These are phyloP conservation scores for Trochalopteron elliotii DNA, from an alignment of 2,113 vertebrate species.

Conservation along the genomic window DNA sequence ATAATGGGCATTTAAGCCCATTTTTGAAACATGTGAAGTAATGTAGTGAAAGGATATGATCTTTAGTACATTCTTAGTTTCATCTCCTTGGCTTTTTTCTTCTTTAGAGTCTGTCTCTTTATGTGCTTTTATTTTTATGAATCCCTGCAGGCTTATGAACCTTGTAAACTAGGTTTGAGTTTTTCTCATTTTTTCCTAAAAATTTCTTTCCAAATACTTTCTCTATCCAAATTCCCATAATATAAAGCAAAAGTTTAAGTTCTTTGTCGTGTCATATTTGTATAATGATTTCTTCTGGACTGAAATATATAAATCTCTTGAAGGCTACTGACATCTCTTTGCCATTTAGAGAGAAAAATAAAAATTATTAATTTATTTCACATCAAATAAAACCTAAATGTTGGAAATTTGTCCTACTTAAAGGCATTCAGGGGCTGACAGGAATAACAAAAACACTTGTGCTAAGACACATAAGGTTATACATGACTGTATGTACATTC, in stretches of 20 bases:
- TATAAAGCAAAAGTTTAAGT: background rate
- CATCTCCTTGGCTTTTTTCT: background rate
- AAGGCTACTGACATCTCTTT: background rate
- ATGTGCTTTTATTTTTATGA: slow-evolving; percentile 39
- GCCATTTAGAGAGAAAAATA: background rate
- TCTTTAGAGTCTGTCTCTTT: background rate
- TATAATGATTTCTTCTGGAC: background rate
- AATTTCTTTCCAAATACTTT: background rate
- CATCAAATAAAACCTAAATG: background rate
- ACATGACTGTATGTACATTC: background rate
- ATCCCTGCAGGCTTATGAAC: background rate
- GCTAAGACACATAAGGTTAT: background rate
- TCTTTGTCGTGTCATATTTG: background rate
- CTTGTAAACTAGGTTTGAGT: background rate
- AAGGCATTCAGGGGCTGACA: background rate
- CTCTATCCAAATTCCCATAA: background rate
- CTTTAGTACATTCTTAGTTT: background rate
- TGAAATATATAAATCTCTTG: background rate
- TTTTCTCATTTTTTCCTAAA: slow-evolving; percentile 28
- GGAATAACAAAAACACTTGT: background rate
- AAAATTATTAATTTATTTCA: background rate
- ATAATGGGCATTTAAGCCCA: background rate
- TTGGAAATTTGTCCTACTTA: background rate
- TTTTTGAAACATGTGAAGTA: background rate
- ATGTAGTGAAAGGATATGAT: background rate